A percentile compares a stretch with the other conserved stretches of the same genome.
These are phyloP conservation scores for Tragelaphus scriptus DNA, from an alignment of 2,113 vertebrate species.

Conservation along the genomic window DNA sequence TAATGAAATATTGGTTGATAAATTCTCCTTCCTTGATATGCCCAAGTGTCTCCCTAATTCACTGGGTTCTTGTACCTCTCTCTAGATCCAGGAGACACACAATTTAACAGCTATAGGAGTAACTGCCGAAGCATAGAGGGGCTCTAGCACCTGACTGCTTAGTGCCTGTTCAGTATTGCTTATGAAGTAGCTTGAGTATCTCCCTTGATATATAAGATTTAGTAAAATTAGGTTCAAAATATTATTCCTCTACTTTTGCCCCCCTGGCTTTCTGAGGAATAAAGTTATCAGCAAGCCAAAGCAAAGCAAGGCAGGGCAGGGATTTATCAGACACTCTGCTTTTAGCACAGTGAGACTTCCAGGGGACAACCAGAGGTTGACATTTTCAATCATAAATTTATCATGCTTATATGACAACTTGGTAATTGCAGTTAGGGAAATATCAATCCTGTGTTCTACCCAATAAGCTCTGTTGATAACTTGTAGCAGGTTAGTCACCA, in stretches of 20 bases:
- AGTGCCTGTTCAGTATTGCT: background rate
- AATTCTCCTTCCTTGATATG: background rate
- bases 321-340: background rate
- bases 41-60: background rate
- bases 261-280: background rate
- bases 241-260: background rate
- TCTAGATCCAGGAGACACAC: background rate
- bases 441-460: background rate
- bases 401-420: background rate
- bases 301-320: background rate
- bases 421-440: background rate
- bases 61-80: too few relatives aligned
- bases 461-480: background rate
- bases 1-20: background rate
- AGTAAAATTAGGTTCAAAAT: slow-evolving; percentile 38
- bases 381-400: background rate
- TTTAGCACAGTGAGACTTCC: background rate
- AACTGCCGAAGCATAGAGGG: background rate
- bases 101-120: background rate
- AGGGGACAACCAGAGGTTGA: background rate
- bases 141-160: background rate
- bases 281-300: slow-evolving; percentile 29
- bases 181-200: background rate
- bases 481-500: background rate
- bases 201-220: background rate